Conservation (phyloP, 2,888 invertebrate species). For the Balanococcus diminutus region DNA sequence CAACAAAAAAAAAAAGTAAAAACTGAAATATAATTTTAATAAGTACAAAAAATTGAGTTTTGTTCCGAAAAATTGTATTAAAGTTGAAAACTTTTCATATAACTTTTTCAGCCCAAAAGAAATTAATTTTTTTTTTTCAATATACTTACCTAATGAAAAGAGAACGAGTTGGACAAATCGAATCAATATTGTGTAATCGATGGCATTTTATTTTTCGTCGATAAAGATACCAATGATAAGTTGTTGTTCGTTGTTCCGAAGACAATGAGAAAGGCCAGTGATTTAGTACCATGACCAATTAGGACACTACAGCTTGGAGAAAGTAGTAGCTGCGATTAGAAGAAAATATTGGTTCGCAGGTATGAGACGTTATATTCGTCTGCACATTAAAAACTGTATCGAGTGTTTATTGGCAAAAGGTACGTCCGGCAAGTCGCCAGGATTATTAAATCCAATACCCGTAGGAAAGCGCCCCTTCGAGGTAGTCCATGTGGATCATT, state of each 20-base stretch:
- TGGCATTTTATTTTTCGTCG: too few relatives aligned
- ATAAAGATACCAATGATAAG: too few relatives aligned
- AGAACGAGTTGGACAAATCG: too few relatives aligned
- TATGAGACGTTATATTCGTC: constrained; percentile 6
- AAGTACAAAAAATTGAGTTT: too few relatives aligned
- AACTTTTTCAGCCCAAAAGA: too few relatives aligned
- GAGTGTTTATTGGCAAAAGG: constrained; percentile 30
- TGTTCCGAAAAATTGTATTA: too few relatives aligned
- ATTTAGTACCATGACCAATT: constrained; percentile 21
- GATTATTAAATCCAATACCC: neutral
- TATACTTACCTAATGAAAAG: too few relatives aligned
- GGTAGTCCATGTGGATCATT: constrained; percentile 17
- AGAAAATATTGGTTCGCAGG: constrained; percentile 33
- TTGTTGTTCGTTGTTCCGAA: constrained; percentile 46
- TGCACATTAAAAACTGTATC: constrained; percentile 29
- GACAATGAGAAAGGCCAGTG: constrained; percentile 36
- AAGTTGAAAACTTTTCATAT: too few relatives aligned
- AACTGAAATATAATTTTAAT: too few relatives aligned
- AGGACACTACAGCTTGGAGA: constrained; percentile 34
- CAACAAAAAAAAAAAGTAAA: too few relatives aligned
- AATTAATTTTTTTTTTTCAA: too few relatives aligned
- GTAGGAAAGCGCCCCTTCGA: constrained; percentile 20
- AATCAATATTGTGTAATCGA: too few relatives aligned
- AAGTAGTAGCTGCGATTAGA: neutral
- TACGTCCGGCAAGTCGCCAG: neutral